Conservation (phyloP, 2,113 vertebrate genomes). For the Tor tambroides region DNA sequence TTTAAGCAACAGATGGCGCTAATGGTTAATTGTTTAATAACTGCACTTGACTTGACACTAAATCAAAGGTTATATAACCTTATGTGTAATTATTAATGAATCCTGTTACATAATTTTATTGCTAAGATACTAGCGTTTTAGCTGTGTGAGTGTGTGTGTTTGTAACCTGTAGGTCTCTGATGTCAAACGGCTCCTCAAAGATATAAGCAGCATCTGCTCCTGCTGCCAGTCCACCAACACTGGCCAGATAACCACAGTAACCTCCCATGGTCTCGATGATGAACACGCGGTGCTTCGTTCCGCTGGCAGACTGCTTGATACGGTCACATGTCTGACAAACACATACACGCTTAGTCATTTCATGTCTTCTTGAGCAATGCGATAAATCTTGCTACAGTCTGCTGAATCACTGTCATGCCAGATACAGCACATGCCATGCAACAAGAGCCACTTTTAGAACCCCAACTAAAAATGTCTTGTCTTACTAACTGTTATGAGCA, state of each 20-base stretch:
- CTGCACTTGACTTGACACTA: not conserved
- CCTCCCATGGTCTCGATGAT: conserved; percentile 99
- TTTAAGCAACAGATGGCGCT: conserved; percentile 48
- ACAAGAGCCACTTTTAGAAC: not conserved
- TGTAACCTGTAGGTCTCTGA: conserved; percentile 92
- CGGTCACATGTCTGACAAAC: conserved; percentile 90
- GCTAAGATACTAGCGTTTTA: not conserved
- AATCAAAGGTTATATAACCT: not conserved
- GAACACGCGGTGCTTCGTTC: conserved; percentile 95
- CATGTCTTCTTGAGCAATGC: not conserved
- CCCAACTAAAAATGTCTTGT: not conserved
- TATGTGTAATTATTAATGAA: not conserved
- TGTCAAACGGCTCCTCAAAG: conserved; percentile 94
- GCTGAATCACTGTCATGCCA: not conserved
- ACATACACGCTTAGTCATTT: conserved; percentile 40
- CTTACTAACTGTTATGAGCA: not conserved
- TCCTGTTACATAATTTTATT: not conserved
- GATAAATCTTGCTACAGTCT: conserved; percentile 24
- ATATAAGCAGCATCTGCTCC: conserved; percentile 95
- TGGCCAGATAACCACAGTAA: conserved; percentile 96
- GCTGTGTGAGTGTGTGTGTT: conserved; percentile 18
- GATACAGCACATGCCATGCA: conserved; percentile 1
- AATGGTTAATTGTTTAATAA: not conserved
- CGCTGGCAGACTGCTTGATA: conserved; percentile 97
- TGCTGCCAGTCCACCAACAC: conserved; percentile 87